phyloP scores from a whole-genome alignment of 2,113 vertebrate species.

The Kryptolebias marmoratus region DNA sequence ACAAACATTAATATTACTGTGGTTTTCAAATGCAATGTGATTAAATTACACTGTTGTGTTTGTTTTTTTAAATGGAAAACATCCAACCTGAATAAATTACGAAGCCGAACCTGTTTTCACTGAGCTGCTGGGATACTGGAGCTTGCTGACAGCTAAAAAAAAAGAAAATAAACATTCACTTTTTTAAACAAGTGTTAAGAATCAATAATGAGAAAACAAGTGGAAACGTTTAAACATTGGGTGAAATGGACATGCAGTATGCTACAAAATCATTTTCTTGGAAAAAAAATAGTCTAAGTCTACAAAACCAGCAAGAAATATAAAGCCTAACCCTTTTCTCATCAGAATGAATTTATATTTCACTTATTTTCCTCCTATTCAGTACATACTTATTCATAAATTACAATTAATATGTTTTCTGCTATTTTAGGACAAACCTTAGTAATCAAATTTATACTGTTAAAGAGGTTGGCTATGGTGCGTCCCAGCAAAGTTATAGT shows the following conservation, averaged over 20 bases:
- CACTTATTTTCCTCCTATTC: conserved; percentile 20
- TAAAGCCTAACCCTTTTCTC: conserved; percentile 21
- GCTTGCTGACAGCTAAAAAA: conserved; percentile 19
- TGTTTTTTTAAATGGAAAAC: conserved; percentile 42
- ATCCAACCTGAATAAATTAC: conserved; percentile 42
- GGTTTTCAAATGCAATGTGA: conserved; percentile 53
- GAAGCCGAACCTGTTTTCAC: conserved; percentile 8
- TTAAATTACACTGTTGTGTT: conserved; percentile 50
- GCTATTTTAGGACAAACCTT: conserved; percentile 37
- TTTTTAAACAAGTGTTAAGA: conserved; percentile 35
- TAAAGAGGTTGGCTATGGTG: conserved; percentile 20
- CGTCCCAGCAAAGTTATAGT: conserved; percentile 4
- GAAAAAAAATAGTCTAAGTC: conserved; percentile 4
- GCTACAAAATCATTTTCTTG: conserved; percentile 3
- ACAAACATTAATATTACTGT: conserved; percentile 61
- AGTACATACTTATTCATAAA: conserved; percentile 48
- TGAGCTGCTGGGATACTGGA: conserved; percentile 31
- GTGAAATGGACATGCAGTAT: conserved; percentile 9
- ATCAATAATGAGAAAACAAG: not conserved
- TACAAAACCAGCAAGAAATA: conserved; percentile 43
- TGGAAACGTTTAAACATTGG: conserved; percentile 1
- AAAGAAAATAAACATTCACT: conserved; percentile 1
- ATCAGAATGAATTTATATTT: conserved; percentile 20
- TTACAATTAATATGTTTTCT: conserved; percentile 43
- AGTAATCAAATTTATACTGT: conserved; percentile 35